Evolutionary conservation across 2,113 vertebrate genomes (phyloP).

Genomic region (Pangasianodon gigas): DNA sequence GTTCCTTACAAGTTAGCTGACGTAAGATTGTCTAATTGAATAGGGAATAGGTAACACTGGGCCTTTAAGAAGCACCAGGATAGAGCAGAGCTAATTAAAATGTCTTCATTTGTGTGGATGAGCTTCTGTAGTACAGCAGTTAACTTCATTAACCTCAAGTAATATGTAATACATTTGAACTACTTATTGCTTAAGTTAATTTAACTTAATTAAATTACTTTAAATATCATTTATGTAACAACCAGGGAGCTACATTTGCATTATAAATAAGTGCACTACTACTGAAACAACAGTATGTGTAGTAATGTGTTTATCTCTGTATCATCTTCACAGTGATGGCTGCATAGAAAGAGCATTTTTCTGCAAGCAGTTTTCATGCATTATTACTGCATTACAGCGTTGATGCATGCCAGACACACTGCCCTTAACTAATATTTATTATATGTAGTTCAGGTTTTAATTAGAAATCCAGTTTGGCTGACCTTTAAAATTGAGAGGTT

Average conservation of each 20-base stretch:
- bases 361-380: no score
- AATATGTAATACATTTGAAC: slow-evolving; percentile 3
- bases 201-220: not conserved
- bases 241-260: not conserved
- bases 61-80: not conserved
- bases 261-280: not conserved
- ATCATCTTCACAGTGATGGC: not conserved
- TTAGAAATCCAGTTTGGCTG: not conserved
- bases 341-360: not conserved
- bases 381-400: not conserved
- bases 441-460: not conserved
- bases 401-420: not conserved
- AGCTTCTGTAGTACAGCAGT: slow-evolving; percentile 3
- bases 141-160: not conserved
- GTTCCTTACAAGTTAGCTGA: not conserved
- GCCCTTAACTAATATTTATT: not conserved
- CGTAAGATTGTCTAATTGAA: slow-evolving; percentile 1
- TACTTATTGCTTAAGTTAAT: not conserved
- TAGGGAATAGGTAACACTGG: not conserved
- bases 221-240: not conserved
- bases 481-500: not conserved
- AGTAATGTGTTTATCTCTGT: not conserved
- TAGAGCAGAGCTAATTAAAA: slow-evolving; percentile 18
- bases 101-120: slow-evolving; percentile 4
- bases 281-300: not conserved